Base-by-base conservation (phyloP, 2,888 invertebrate species). In the Cantharis nigra region DNA sequence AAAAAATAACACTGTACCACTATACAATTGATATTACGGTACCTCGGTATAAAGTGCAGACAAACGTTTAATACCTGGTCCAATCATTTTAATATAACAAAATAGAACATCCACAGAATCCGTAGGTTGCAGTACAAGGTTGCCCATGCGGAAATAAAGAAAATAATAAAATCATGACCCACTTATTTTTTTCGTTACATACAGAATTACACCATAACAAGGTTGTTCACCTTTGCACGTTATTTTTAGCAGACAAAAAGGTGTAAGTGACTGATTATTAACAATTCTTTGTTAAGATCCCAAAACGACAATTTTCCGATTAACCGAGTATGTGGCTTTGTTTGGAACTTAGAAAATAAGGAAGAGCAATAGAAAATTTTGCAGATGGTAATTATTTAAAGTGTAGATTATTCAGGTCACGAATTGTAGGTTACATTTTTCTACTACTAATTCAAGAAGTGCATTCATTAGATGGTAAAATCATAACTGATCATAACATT, bases 111-210 rank as follows among this genome's bases (percentile, higher is more conserved):
- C 79, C 74, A 75, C 69, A 71, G 70, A 73, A 71, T 74, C 76
- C 73, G 72, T 78, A 75, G 69, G 69, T 78, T 78, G 75, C 74
- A 77, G 72, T 71, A 77, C 81, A 82, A 82, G 82, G 81, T 81
- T 82, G 80, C 78, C 81, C 81, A 83, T 82, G 82, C 82, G 82
- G 83, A 83, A 83, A 83, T 80, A 79, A 80, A 80, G 75, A 78
- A 81, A 80, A 81, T 80, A 80, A 81, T 80, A 81, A 83, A 82
- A 81, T 77, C 78, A 76, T 76, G 80, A 77, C 80, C 80, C 77
- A 80, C 81, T 76, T 79, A 74, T 70, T 72, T 78, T 81, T 78
- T 81, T 80, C 70, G 72, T 70, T 77, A 62, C 71, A 71, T 77
- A 69, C 70, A 72, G 75, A 75, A 67, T 75, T 76, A 76, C 76